Evolutionary conservation across 2,888 invertebrate species (phyloP).

Genomic region (Xanthorhoe spadicearia): DNA sequence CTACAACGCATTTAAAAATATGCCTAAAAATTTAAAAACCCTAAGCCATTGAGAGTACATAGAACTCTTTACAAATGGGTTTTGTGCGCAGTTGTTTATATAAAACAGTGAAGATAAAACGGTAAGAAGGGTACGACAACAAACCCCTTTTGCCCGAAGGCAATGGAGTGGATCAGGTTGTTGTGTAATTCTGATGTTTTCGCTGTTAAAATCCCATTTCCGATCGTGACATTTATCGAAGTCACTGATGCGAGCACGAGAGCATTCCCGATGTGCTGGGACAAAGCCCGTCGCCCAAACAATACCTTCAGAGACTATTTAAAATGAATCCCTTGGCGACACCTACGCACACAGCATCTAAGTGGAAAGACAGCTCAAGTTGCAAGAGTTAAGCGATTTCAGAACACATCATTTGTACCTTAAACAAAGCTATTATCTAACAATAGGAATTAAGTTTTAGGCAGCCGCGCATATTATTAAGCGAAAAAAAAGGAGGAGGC

Average conservation of each 20-base stretch:
- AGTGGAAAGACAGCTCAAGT: conserved; percentile 50
- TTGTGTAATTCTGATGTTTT: conserved; percentile 83
- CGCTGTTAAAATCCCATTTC: conserved; percentile 84
- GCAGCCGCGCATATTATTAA: too few species aligned
- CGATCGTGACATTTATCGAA: conserved; percentile 74
- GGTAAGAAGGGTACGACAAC: conserved; percentile 69
- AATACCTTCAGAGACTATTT: conserved; percentile 74
- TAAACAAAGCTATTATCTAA: too few species aligned
- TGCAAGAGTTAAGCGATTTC: conserved; percentile 15
- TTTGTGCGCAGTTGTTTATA: conserved; percentile 63
- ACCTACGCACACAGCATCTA: conserved; percentile 64
- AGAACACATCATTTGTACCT: not conserved
- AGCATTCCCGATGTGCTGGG: conserved; percentile 62
- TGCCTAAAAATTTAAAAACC: conserved; percentile 7
- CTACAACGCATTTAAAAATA: too few species aligned
- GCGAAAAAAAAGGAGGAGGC: too few species aligned
- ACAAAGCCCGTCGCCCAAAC: conserved; percentile 72
- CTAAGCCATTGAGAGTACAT: conserved; percentile 38
- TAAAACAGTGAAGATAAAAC: conserved; percentile 69
- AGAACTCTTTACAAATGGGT: conserved; percentile 51
- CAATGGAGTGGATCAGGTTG: conserved; percentile 76
- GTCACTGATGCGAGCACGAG: conserved; percentile 73
- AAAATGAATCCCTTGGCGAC: conserved; percentile 76
- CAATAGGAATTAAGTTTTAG: too few species aligned
- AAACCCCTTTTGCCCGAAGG: conserved; percentile 80